Percentiles rank a stretch among this genome's conserved stretches.
Conservation (phyloP, 2,888 invertebrate species). For the Crocallis elinguaria region DNA sequence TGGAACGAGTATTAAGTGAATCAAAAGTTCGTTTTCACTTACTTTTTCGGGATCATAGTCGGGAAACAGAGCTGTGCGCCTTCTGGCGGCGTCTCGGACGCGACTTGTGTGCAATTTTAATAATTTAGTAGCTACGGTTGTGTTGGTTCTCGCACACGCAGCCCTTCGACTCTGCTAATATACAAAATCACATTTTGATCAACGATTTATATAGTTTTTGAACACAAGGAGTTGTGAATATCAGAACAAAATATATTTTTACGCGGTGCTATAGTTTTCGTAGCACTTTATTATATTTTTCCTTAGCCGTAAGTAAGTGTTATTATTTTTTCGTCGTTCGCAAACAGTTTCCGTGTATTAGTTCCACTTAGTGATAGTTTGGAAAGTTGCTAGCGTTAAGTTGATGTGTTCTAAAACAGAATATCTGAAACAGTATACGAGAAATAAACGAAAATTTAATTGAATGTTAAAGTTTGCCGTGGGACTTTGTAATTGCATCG, state of each 20-base stretch:
- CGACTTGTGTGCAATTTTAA: slow-evolving; percentile 73
- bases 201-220: slow-evolving; percentile 30
- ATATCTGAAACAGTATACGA: slow-evolving; percentile 85
- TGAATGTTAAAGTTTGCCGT: slow-evolving; percentile 63
- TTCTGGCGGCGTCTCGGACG: slow-evolving; percentile 25
- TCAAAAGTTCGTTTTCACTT: neutral
- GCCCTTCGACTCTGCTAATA: slow-evolving; percentile 30
- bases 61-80: neutral
- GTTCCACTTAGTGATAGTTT: slow-evolving; percentile 66
- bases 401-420: slow-evolving; percentile 81
- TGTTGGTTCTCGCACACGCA: slow-evolving; percentile 64
- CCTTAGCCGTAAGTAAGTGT: slow-evolving; percentile 49
- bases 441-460: slow-evolving; percentile 65
- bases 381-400: slow-evolving; percentile 70
- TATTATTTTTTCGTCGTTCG: slow-evolving; percentile 50
- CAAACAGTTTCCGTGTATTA: slow-evolving; percentile 41
- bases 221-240: slow-evolving; percentile 67
- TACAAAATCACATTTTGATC: slow-evolving; percentile 23
- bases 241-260: slow-evolving; percentile 62
- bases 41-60: neutral
- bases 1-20: neutral
- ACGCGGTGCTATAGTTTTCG: slow-evolving; percentile 69
- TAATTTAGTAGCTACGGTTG: slow-evolving; percentile 64
- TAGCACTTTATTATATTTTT: slow-evolving; percentile 64
- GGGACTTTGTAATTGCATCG: slow-evolving; percentile 60